phyloP scores from a whole-genome alignment of 2,797 vertebrate species.

The Pyrocephalus nanus region DNA sequence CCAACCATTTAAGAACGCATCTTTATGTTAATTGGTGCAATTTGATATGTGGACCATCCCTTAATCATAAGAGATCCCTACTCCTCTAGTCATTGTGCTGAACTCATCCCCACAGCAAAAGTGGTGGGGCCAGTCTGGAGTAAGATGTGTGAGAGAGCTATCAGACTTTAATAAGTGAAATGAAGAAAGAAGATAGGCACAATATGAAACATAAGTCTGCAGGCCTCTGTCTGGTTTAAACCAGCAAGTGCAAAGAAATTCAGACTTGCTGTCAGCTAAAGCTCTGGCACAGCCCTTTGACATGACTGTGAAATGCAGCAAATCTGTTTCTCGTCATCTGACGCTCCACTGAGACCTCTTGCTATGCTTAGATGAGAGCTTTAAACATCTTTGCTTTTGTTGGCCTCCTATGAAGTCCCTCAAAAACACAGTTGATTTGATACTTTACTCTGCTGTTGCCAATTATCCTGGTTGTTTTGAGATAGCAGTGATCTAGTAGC shows the following conservation, averaged over 20 bases:
- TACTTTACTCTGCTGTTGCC: not conserved
- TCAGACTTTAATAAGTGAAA: conserved; percentile 1
- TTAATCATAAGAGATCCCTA: not conserved
- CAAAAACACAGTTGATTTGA: not conserved
- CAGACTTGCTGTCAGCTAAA: conserved; percentile 30
- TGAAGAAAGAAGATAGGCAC: not conserved
- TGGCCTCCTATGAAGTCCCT: conserved; percentile 7
- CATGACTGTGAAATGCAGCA: conserved; percentile 41
- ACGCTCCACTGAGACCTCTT: conserved; percentile 38
- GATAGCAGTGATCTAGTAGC: not conserved
- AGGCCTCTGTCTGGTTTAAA: conserved; percentile 9
- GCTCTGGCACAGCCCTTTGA: conserved; percentile 48
- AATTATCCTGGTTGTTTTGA: not conserved
- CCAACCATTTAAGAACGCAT: not conserved
- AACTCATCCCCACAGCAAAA: not conserved
- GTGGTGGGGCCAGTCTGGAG: not conserved
- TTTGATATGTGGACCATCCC: not conserved
- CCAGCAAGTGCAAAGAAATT: not conserved
- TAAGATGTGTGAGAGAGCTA: not conserved
- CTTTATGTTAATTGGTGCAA: not conserved
- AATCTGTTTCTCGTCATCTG: conserved; percentile 61
- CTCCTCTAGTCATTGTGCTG: not conserved
- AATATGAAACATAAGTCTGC: not conserved
- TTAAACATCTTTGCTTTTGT: conserved; percentile 51
- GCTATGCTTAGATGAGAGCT: conserved; percentile 47